Base-by-base conservation (phyloP, 37 sponge, comb jelly and placozoan genomes). In the Petrosia ficiformis region DNA sequence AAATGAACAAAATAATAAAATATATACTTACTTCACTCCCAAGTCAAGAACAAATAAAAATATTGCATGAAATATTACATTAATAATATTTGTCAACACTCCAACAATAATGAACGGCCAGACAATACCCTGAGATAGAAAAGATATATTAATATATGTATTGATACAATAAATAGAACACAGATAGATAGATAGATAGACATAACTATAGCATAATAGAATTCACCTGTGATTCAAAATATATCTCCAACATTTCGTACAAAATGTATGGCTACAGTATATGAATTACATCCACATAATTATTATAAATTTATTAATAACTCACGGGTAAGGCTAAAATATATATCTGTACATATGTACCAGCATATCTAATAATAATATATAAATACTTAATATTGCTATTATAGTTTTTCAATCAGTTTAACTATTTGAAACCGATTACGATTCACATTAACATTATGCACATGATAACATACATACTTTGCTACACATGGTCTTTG, bases 401-500 rank as follows among this genome's bases (percentile, higher is more conserved):
- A 14, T 48, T 8, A 14, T 48, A 48, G 14, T n/a, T n/a, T n/a
- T n/a, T n/a, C n/a, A n/a, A n/a, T n/a, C n/a, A n/a, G n/a, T n/a
- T n/a, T n/a, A n/a, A n/a, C n/a, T n/a, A n/a, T 19, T 48, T 48
- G 14, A 48, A 19, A 19, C 8, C 54, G 14, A 48, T 48, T 19
- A 48, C 54, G 14, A 48, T 14, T 14, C 54, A 48, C 54, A 48
- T 48, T 24, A 57, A 10, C 26, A 36, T 16, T 4, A 2, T n/a
- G n/a, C 61, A 42, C 39, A 25, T 28, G 60, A 38, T 28, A 39
- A 54, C 3, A 37, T n/a, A n/a, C 54, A 11, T 6, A 77, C 43
- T 30, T 37, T 30, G 73, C 71, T 31, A 83, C 84, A 80, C 89
- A 89, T 24, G 80, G 84, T 2, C 40, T 48, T 42, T 89, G 89